Conservation (phyloP, 1,140 invertebrate genomes). For the Berghia stephanieae region DNA sequence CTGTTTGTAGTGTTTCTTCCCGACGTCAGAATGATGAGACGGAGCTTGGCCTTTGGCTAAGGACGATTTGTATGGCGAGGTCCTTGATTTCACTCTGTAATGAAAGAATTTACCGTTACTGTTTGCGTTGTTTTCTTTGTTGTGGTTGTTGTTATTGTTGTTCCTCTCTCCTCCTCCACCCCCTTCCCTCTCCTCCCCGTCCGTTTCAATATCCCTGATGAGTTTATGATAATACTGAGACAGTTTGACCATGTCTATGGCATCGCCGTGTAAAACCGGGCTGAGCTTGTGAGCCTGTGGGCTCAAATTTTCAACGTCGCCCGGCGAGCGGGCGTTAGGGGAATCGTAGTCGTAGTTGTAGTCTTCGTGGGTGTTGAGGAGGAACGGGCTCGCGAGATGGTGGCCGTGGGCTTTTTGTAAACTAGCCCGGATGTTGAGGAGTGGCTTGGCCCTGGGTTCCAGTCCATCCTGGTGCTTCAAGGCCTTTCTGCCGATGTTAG, state of each 20-base stretch:
- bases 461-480: conserved; percentile 33
- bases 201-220: background rate
- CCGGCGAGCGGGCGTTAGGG: background rate
- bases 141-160: too few relatives aligned
- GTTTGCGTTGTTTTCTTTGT: too few relatives aligned
- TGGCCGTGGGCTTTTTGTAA: conserved; percentile 13
- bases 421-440: conserved; percentile 33
- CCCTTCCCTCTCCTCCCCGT: too few relatives aligned
- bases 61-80: too few relatives aligned
- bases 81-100: too few relatives aligned
- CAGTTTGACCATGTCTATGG: conserved; percentile 46
- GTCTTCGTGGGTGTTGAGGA: background rate
- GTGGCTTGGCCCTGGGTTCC: conserved; percentile 38
- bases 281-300: conserved; percentile 38
- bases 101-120: too few relatives aligned
- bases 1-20: too few relatives aligned
- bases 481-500: conserved; percentile 49
- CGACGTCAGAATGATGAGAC: too few relatives aligned
- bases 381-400: conserved; percentile 19
- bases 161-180: too few relatives aligned
- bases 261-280: conserved; percentile 40
- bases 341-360: background rate
- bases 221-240: conserved; percentile 45
- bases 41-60: too few relatives aligned
- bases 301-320: background rate